phyloP scores from a whole-genome alignment of 1,140 invertebrate species.

The Plodia interpunctella region DNA sequence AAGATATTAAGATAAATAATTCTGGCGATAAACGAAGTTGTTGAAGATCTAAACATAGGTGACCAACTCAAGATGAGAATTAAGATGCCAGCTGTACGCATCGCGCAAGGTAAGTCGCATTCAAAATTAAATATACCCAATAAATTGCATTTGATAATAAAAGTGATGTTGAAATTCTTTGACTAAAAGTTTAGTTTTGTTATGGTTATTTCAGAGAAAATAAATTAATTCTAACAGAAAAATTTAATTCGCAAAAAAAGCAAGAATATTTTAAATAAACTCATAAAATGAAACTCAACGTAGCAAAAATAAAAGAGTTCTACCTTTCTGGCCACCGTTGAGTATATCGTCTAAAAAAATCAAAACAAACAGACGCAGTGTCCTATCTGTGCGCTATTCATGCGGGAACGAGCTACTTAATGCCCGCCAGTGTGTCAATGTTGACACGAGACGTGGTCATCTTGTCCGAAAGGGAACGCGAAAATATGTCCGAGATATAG shows the following conservation, averaged over 20 bases:
- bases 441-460: slow-evolving; percentile 62
- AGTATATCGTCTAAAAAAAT: slow-evolving; percentile 17
- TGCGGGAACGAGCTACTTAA: slow-evolving; percentile 60
- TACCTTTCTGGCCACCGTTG: not conserved
- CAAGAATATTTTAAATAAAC: not conserved
- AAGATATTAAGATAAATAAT: slow-evolving; percentile 64
- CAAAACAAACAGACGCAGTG: slow-evolving; percentile 32
- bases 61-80: slow-evolving; percentile 91
- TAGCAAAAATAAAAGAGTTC: not conserved
- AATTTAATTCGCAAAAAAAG: not conserved
- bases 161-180: not conserved
- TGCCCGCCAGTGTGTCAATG: slow-evolving; percentile 57
- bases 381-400: slow-evolving; percentile 47
- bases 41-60: slow-evolving; percentile 74
- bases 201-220: no score
- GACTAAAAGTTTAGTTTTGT: no score
- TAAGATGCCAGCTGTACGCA: slow-evolving; percentile 95
- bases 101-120: slow-evolving; percentile 87
- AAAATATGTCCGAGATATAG: slow-evolving; percentile 32
- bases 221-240: no score
- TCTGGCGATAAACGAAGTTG: slow-evolving; percentile 60
- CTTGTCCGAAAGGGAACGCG: slow-evolving; percentile 49
- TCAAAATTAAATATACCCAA: not conserved
- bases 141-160: slow-evolving; percentile 16
- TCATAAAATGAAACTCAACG: not conserved